phyloP scores from a whole-genome alignment of 2,888 invertebrate species.

The Ariolimax columbianus region DNA sequence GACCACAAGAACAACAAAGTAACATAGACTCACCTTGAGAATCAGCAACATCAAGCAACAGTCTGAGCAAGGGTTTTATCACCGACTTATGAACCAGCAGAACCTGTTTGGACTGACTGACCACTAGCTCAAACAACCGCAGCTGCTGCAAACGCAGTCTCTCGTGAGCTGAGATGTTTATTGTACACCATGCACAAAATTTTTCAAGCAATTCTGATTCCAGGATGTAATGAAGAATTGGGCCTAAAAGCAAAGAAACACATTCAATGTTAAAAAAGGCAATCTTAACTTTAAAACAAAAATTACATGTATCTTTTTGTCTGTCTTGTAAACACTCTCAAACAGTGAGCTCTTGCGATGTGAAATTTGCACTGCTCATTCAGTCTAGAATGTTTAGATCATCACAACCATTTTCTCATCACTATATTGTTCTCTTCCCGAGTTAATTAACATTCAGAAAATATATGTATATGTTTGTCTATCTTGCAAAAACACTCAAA shows the following conservation, averaged over 20 bases:
- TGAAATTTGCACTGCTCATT: too few relatives aligned
- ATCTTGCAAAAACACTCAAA: too few relatives aligned
- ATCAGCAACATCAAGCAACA: conserved; percentile 83
- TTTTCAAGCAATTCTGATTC: conserved; percentile 90
- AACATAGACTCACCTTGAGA: conserved; percentile 51
- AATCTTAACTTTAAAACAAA: too few relatives aligned
- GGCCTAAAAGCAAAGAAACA: conserved; percentile 71
- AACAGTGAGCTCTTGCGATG: too few relatives aligned
- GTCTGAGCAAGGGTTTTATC: conserved; percentile 89
- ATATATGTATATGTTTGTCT: too few relatives aligned
- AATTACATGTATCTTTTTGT: too few relatives aligned
- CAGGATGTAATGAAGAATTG: conserved; percentile 89
- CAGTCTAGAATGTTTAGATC: too few relatives aligned
- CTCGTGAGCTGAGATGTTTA: conserved; percentile 87
- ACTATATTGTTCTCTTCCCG: too few relatives aligned
- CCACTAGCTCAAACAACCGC: conserved; percentile 90
- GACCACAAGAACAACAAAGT: too few relatives aligned
- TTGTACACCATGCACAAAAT: conserved; percentile 89
- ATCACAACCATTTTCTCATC: too few relatives aligned
- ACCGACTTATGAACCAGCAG: conserved; percentile 91
- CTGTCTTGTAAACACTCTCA: too few relatives aligned
- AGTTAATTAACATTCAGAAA: too few relatives aligned
- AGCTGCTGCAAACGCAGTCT: conserved; percentile 91
- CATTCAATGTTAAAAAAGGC: not conserved
- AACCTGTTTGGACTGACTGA: conserved; percentile 88